These are phyloP conservation scores for Hozukius guyotensis DNA, from an alignment of 2,797 vertebrate species.

Conservation along the genomic window DNA sequence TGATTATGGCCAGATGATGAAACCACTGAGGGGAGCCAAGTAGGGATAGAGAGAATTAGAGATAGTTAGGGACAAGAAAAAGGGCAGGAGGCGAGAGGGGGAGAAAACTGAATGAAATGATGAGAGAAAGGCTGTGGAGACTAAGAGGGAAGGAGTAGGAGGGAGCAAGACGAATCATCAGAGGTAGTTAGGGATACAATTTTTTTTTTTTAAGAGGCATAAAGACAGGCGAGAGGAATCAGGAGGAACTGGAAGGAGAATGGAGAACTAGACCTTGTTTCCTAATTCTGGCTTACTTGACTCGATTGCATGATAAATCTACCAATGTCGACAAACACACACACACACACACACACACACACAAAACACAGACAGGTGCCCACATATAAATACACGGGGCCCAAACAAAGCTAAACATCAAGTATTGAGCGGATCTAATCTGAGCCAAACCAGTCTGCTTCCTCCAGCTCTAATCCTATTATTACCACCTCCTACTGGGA, in stretches of 20 bases:
- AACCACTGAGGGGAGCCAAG: slow-evolving; percentile 31
- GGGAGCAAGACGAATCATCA: slow-evolving; percentile 12
- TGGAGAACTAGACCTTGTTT: slow-evolving; percentile 35
- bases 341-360: neutral
- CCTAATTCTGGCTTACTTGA: slow-evolving; percentile 40
- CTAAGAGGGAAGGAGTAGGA: neutral
- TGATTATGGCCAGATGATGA: slow-evolving; percentile 43
- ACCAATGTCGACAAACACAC: slow-evolving; percentile 2
- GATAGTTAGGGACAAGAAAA: slow-evolving; percentile 23
- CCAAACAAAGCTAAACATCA: slow-evolving; percentile 51
- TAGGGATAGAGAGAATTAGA: slow-evolving; percentile 33
- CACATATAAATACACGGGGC: slow-evolving; percentile 16
- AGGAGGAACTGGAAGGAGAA: neutral
- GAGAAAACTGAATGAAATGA: neutral
- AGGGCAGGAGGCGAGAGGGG: neutral
- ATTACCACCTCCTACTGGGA: slow-evolving; percentile 64
- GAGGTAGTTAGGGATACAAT: neutral
- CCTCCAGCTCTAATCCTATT: slow-evolving; percentile 65
- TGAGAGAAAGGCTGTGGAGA: slow-evolving; percentile 4
- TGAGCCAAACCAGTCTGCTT: slow-evolving; percentile 60
- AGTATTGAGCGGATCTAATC: slow-evolving; percentile 61
- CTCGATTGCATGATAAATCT: slow-evolving; percentile 29
- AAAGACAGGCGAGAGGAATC: neutral
- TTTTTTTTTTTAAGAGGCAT: neutral
- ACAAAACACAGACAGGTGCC: slow-evolving; percentile 29